Evolutionary conservation across 2,113 vertebrate species (phyloP).

Genomic region (Clupea harengus): DNA sequence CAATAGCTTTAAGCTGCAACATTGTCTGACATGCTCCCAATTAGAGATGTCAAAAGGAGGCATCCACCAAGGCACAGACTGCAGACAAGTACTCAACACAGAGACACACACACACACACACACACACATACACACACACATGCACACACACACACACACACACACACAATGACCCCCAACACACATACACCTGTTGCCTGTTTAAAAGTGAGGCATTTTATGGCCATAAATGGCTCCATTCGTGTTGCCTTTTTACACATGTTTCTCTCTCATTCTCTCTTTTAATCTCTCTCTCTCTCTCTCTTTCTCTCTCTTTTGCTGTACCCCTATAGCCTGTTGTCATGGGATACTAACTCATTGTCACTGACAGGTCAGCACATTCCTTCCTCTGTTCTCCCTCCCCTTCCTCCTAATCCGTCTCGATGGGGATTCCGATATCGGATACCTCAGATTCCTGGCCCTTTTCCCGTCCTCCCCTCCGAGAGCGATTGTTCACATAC

Average conservation of each 20-base stretch:
- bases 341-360: constrained; percentile 39
- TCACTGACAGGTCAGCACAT: constrained; percentile 36
- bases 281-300: not conserved
- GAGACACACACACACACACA: not conserved
- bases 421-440: constrained; percentile 3
- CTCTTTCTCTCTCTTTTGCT: not conserved
- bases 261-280: not conserved
- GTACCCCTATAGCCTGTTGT: constrained; percentile 30
- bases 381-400: constrained; percentile 30
- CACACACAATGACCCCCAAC: not conserved
- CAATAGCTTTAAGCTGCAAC: constrained; percentile 67
- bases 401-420: not conserved
- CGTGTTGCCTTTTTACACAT: not conserved
- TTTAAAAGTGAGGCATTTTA: not conserved
- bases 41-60: constrained; percentile 39
- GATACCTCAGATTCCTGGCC: constrained; percentile 14
- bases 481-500: not conserved
- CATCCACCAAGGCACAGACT: constrained; percentile 16
- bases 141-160: constrained; percentile 28
- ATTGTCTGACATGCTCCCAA: constrained; percentile 32
- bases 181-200: constrained; percentile 15
- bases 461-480: not conserved
- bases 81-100: not conserved
- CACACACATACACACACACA: not conserved
- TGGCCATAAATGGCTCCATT: not conserved